phyloP scores from a whole-genome alignment of 2,797 vertebrate species.

The Nannoperca obscura region DNA sequence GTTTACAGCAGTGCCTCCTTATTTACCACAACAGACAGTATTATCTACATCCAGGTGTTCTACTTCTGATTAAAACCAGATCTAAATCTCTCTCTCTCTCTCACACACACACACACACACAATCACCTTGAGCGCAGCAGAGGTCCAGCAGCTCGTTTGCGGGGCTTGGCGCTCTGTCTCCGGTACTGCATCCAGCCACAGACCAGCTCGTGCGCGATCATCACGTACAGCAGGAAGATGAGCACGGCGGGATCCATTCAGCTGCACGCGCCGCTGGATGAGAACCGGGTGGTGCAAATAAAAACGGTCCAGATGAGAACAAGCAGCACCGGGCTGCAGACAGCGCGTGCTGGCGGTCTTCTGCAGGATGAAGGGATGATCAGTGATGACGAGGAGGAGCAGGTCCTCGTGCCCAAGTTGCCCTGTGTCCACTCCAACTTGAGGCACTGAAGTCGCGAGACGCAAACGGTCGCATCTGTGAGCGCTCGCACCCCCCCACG shows the following conservation, averaged over 20 bases:
- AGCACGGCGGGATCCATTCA: slow-evolving; percentile 91
- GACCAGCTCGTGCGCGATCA: slow-evolving; percentile 93
- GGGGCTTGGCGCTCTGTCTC: slow-evolving; percentile 84
- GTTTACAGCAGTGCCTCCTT: background rate
- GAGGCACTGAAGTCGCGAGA: slow-evolving; percentile 27
- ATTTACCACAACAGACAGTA: background rate
- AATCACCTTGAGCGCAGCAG: slow-evolving; percentile 85
- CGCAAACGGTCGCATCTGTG: slow-evolving; percentile 7
- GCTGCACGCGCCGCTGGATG: slow-evolving; percentile 29
- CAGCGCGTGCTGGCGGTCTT: background rate
- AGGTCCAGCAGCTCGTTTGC: slow-evolving; percentile 78
- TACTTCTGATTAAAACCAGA: background rate
- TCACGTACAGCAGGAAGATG: slow-evolving; percentile 90
- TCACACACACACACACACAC: background rate
- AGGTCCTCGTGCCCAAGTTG: slow-evolving; percentile 35
- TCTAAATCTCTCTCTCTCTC: background rate
- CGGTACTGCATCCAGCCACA: slow-evolving; percentile 92
- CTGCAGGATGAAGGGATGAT: background rate
- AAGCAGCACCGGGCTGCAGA: background rate
- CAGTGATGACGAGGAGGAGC: background rate
- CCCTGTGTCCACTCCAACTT: slow-evolving; percentile 52
- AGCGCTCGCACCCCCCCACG: slow-evolving; percentile 34
- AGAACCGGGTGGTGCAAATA: background rate
- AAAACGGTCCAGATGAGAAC: slow-evolving; percentile 11
- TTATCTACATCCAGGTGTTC: background rate